These are phyloP conservation scores for Oncopeltus fasciatus DNA, from an alignment of 1,140 invertebrate species.

Conservation along the genomic window DNA sequence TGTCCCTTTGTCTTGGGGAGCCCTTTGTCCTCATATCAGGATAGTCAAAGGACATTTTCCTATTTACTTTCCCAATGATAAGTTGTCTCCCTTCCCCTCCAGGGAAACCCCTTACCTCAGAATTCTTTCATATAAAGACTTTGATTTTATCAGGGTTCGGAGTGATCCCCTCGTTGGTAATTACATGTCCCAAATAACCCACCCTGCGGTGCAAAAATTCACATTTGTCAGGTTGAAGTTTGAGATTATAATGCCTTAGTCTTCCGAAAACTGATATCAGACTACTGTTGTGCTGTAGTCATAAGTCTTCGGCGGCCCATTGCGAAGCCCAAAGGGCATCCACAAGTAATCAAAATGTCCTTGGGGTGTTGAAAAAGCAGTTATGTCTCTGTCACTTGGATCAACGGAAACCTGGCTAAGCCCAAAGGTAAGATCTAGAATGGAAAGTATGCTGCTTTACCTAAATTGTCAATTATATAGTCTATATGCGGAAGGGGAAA, in stretches of 20 bases:
- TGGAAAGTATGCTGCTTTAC: constrained; percentile 19
- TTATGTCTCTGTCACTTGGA: constrained; percentile 17
- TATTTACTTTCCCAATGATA: too few species aligned
- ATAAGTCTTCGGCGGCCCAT: constrained; percentile 17
- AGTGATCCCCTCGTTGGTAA: constrained; percentile 29
- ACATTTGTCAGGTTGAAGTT: constrained; percentile 34
- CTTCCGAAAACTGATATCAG: constrained; percentile 28
- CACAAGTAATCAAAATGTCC: constrained; percentile 20
- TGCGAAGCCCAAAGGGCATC: constrained; percentile 22
- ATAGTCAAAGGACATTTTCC: too few species aligned
- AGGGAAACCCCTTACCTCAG: too few species aligned
- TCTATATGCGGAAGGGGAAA: constrained; percentile 12
- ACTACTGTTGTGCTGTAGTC: constrained; percentile 24
- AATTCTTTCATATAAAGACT: too few species aligned
- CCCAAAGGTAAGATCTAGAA: constrained; percentile 20
- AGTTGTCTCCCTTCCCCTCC: too few species aligned
- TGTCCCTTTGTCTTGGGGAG: too few species aligned
- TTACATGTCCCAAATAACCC: constrained; percentile 31
- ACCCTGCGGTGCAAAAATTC: constrained; percentile 33
- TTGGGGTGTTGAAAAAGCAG: constrained; percentile 21
- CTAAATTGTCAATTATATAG: background rate
- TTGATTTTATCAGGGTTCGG: constrained; percentile 31
- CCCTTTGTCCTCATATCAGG: too few species aligned
- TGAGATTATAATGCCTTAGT: constrained; percentile 29
- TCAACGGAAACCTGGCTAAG: constrained; percentile 27